These are phyloP conservation scores for Rhinolophus sinicus DNA, from an alignment of 2,113 vertebrate species.

Conservation along the genomic window DNA sequence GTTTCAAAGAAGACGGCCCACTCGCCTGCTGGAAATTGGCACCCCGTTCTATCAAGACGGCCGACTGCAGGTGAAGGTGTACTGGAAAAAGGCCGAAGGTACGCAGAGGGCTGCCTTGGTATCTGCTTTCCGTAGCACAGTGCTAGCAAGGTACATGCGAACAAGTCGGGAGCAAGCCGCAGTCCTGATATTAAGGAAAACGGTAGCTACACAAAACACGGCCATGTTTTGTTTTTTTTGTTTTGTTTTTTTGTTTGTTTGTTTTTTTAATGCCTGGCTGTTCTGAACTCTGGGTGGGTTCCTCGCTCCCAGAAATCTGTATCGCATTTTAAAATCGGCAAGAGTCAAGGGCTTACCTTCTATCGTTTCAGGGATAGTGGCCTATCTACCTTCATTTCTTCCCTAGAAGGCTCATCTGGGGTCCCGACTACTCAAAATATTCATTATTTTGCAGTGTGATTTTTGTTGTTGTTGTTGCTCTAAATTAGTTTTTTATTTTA, in stretches of 20 bases:
- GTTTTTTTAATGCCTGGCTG: no score
- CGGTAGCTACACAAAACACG: fast-evolving
- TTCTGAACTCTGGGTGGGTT: no score
- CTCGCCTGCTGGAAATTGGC: conserved; percentile 92
- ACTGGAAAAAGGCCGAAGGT: conserved; percentile 97
- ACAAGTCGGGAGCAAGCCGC: neutral
- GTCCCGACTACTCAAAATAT: neutral
- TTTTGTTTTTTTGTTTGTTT: no score
- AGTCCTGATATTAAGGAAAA: neutral
- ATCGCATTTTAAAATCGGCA: fast-evolving
- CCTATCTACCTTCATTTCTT: neutral
- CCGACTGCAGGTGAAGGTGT: conserved; percentile 95
- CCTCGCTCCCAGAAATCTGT: neutral
- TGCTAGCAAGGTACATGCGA: fast-evolving
- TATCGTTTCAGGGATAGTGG: neutral
- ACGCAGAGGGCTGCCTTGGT: neutral
- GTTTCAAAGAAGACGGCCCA: conserved; percentile 85
- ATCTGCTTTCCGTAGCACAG: no score
- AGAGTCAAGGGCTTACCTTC: fast-evolving
- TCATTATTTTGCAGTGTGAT: neutral
- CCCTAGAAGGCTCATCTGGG: neutral
- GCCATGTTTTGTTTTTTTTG: fast-evolving
- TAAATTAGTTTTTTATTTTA: neutral
- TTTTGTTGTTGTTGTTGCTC: neutral
- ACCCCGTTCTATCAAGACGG: conserved; percentile 94